Evolutionary conservation across 2,113 vertebrate species (phyloP).

Genomic region (Xyliphius kryptos): DNA sequence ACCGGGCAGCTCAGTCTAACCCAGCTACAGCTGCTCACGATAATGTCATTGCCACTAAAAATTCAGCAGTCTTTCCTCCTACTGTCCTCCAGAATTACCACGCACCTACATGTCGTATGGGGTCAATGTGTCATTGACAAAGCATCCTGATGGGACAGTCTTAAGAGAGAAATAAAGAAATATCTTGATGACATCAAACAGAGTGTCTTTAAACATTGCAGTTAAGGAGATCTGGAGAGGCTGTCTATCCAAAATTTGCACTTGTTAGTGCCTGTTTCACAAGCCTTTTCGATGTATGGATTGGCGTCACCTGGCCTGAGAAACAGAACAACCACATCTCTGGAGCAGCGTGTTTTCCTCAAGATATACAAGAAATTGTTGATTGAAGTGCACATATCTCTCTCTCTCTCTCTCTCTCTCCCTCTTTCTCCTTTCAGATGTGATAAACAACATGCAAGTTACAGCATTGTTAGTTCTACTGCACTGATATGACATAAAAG

Average conservation of each 20-base stretch:
- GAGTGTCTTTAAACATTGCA: conserved; percentile 31
- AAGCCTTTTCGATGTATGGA: conserved; percentile 39
- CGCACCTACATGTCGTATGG: conserved; percentile 21
- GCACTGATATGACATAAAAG: too few species aligned
- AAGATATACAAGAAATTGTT: too few species aligned
- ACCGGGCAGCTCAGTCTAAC: conserved; percentile 16
- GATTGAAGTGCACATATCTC: too few species aligned
- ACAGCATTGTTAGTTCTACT: too few species aligned
- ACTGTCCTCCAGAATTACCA: conserved; percentile 28
- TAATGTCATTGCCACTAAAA: conserved; percentile 5
- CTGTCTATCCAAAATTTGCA: conserved; percentile 37
- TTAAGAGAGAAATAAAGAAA: conserved; percentile 25
- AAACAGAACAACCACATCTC: conserved; percentile 36
- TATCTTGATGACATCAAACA: conserved; percentile 24
- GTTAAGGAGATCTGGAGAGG: conserved; percentile 32
- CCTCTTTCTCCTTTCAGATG: too few species aligned
- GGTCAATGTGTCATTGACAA: conserved; percentile 19
- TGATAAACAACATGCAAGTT: too few species aligned
- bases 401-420: too few species aligned
- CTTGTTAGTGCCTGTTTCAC: conserved; percentile 30
- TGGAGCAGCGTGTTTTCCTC: conserved; percentile 1
- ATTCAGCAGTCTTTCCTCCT: not conserved
- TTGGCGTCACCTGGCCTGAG: conserved; percentile 29
- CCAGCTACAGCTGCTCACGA: not conserved
- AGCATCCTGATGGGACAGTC: conserved; percentile 11